Evolutionary conservation across 2,888 invertebrate species (phyloP).

Genomic region (Chelonus formosanus): DNA sequence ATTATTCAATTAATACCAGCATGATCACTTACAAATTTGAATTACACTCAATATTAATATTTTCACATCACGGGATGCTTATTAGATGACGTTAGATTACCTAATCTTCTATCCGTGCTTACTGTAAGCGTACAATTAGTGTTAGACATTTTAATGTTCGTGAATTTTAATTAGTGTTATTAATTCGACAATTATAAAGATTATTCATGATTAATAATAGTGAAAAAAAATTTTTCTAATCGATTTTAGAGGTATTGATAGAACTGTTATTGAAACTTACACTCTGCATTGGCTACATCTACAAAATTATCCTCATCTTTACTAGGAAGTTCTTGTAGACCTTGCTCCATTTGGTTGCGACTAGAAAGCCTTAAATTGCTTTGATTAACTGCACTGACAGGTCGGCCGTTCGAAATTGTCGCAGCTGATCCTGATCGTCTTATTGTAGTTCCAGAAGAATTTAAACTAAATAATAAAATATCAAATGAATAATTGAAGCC

Average conservation of each 20-base stretch:
- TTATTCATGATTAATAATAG: background rate
- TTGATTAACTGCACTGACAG: constrained; percentile 47
- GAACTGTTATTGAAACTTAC: constrained; percentile 58
- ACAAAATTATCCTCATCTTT: constrained; percentile 64
- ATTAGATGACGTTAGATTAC: constrained; percentile 60
- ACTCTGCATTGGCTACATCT: constrained; percentile 67
- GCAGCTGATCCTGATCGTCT: constrained; percentile 55
- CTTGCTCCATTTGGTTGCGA: constrained; percentile 60
- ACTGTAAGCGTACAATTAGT: constrained; percentile 54
- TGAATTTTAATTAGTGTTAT: constrained; percentile 6
- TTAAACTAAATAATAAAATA: constrained; percentile 45
- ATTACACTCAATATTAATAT: constrained; percentile 52
- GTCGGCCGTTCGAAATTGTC: constrained; percentile 56
- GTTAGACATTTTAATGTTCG: no score
- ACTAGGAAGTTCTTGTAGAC: constrained; percentile 63
- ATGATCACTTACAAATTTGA: constrained; percentile 63
- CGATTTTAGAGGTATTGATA: no score
- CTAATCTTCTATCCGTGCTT: constrained; percentile 61
- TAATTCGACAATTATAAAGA: constrained; percentile 5
- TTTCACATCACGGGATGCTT: constrained; percentile 61
- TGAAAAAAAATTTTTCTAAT: no score
- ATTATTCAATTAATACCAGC: constrained; percentile 41
- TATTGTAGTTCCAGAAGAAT: constrained; percentile 50
- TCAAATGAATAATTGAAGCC: background rate
- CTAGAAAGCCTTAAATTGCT: constrained; percentile 51